Evolutionary conservation across 2,797 vertebrate species (phyloP), one percentile per base, ranked within the genome.

Genomic region (Sebastes trivittatus): DNA sequence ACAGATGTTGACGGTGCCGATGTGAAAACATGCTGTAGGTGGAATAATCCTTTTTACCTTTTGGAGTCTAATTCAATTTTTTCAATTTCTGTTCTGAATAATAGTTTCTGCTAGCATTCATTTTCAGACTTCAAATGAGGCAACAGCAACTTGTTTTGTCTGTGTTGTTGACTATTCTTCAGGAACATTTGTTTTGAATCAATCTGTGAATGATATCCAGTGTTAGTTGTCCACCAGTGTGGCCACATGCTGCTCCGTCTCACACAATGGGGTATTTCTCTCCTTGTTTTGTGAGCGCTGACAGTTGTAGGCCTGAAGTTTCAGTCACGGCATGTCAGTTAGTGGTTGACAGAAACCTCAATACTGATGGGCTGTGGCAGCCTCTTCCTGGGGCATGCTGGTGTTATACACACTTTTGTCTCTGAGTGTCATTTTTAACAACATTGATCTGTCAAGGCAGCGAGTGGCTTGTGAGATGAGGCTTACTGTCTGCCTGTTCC

Each of bases 351-450:
- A 77, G 71, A 82, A 85, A 84, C 63, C 13, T 75, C 38, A 68
- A 61, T 75, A 6, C 25, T 89, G 79, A 92, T 80, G 79, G 73
- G 79, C 76, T 63, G 27, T 87, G 92, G 81, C 87, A 90, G 85
- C 76, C 25, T 88, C 58, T 91, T 90, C 86, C 81, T 63, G 67
- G 16, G 76, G 72, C 52, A 6, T 38, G 32, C 72, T 69, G 68
- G 71, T 82, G 56, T 85, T 74, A 78, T 64, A 73, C 67, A 58
- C 69, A 68, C 66, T 69, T 78, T 72, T 85, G 64, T 83, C 78
- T 82, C 67, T 11, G 29, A 72, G 80, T 85, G 84, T 85, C 81
- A 87, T 82, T 88, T 93, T 90, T 80, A 91, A 92, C 81, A 86
- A 83, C 81, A 76, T n/a, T 72, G 77, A 91, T 83, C 75, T 91